phyloP scores from a whole-genome alignment of 2,113 vertebrate species.

The Hypocryptadius cinnamomeus region DNA sequence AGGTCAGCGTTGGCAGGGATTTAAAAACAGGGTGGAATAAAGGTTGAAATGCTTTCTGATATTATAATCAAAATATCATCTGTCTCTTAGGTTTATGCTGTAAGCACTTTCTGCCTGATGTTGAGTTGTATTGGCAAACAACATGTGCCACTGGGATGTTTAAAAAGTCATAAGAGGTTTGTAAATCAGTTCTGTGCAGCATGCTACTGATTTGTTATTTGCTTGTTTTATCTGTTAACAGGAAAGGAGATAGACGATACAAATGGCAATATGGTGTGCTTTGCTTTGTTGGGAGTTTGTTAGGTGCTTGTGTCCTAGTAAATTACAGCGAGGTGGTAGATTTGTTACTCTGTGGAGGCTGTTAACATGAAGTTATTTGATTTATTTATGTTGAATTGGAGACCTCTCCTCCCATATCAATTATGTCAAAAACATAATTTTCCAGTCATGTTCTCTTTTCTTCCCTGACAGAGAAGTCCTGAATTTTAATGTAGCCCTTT shows the following conservation, averaged over 20 bases:
- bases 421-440: not conserved
- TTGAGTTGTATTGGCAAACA: not conserved
- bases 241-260: not conserved
- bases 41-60: conserved; percentile 5
- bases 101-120: not conserved
- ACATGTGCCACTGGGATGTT: not conserved
- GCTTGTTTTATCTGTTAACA: conserved; percentile 4
- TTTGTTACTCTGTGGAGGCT: not conserved
- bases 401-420: not conserved
- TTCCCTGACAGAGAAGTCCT: not conserved
- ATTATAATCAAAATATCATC: conserved; percentile 9
- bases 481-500: not conserved
- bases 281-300: not conserved
- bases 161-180: conserved; percentile 26
- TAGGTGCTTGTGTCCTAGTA: not conserved
- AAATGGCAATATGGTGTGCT: not conserved
- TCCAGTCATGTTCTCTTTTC: not conserved
- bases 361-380: not conserved
- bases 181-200: not conserved
- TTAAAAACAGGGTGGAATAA: conserved; percentile 6
- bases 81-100: not conserved
- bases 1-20: not conserved
- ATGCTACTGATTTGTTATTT: conserved; percentile 18
- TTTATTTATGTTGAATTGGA: not conserved
- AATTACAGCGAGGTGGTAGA: not conserved